Percentiles rank a stretch among this genome's conserved stretches.
Evolutionary conservation across 2,113 vertebrate genomes (phyloP).

Genomic region (Dryoscopus gambensis): DNA sequence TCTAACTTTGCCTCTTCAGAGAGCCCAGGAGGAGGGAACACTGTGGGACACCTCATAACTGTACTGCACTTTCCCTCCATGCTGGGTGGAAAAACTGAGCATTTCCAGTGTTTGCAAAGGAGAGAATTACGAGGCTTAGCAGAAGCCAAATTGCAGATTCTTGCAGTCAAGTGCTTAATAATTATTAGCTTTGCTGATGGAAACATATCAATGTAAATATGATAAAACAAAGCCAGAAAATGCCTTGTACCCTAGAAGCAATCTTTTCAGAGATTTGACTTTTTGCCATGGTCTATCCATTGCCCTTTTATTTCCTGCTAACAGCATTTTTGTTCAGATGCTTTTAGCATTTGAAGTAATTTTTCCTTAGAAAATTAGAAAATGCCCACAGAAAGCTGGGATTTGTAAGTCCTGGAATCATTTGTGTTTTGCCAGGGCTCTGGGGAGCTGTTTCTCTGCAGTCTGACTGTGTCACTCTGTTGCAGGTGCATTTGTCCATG

Average conservation of each 20-base stretch:
- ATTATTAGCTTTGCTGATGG: conserved; percentile 12
- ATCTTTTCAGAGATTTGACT: not conserved
- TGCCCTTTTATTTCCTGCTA: not conserved
- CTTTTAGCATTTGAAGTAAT: not conserved
- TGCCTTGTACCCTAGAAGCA: not conserved
- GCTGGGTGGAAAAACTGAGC: not conserved
- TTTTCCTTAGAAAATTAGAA: not conserved
- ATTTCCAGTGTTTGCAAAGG: not conserved
- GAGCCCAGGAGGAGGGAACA: not conserved
- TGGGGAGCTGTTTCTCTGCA: not conserved
- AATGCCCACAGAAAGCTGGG: not conserved
- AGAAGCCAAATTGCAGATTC: conserved; percentile 39
- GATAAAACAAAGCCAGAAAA: conserved; percentile 16
- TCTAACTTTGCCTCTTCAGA: not conserved
- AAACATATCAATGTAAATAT: not conserved
- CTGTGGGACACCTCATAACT: not conserved
- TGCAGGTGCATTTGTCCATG: conserved; percentile 86
- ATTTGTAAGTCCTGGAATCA: not conserved
- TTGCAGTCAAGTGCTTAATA: not conserved
- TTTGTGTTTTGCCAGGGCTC: not conserved
- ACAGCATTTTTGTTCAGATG: not conserved
- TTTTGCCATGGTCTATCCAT: not conserved
- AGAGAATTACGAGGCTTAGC: not conserved
- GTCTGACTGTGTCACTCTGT: not conserved
- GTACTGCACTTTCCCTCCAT: not conserved